Conservation (phyloP, 2,797 vertebrate genomes). For the Numenius phaeopus region DNA sequence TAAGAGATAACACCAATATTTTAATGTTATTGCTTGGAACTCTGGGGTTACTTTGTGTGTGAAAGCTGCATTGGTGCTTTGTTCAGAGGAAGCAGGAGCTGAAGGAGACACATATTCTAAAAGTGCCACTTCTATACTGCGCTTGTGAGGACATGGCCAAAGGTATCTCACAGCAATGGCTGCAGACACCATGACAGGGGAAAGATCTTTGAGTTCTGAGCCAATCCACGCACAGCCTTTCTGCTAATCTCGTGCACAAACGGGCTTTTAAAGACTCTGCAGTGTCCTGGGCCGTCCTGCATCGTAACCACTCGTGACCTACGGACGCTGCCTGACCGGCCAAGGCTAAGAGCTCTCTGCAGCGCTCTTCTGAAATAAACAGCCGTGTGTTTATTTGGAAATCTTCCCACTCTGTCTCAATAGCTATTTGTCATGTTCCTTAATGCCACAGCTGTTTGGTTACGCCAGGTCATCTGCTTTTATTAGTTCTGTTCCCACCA, state of each 20-base stretch:
- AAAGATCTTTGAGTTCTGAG: background rate
- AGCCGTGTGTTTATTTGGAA: background rate
- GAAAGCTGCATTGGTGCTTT: rapidly evolving
- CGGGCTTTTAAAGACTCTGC: rapidly evolving
- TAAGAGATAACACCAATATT: background rate
- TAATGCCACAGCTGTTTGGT: slow-evolving; percentile 68
- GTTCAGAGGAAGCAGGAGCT: background rate
- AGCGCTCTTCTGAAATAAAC: rapidly evolving
- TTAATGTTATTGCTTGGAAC: background rate
- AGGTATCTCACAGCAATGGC: background rate
- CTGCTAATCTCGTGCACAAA: background rate
- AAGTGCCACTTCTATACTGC: rapidly evolving
- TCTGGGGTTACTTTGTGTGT: background rate
- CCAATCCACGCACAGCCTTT: background rate
- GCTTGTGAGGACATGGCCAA: background rate
- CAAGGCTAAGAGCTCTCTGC: background rate
- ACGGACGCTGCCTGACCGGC: rapidly evolving
- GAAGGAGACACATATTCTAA: rapidly evolving
- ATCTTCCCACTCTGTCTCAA: background rate
- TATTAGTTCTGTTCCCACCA: slow-evolving; percentile 67
- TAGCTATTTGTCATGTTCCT: background rate
- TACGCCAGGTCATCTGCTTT: slow-evolving; percentile 73
- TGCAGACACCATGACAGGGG: rapidly evolving
- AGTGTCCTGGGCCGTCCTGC: background rate
- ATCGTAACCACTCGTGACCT: rapidly evolving